Base-by-base conservation (phyloP, 2,888 invertebrate species). In the Amorpha juglandis region DNA sequence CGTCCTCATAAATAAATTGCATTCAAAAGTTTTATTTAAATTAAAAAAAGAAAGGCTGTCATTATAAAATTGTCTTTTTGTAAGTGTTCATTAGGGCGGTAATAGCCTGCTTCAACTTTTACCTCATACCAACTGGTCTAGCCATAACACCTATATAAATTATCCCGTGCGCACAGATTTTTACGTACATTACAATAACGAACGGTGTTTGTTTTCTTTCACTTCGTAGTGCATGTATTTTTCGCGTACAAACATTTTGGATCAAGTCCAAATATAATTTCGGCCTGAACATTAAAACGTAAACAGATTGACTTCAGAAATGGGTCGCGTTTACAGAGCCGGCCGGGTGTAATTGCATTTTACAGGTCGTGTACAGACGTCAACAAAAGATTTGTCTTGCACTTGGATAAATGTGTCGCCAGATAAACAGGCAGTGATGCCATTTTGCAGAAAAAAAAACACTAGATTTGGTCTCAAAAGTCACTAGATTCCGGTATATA, bases 241-340 rank as follows among this genome's bases (percentile, higher is more conserved):
- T 52, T 63, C 33, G 27, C 9, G 51, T 19, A 38, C 35, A 51
- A 63, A 63, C 47, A 19, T 12, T 63, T 66, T 66, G 66, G 66
- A 66, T 8, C 21, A 9, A 42, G 8, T 53, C 66, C 66, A 66
- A 66, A 52, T 27, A 53, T 50, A 62, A 14, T 63, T 45, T 33
- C 47, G 33, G 9, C 33, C 47, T 47, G 51, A 47, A 27, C 47
- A 51, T 51, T 63, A 38, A 58, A 58, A 53, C 51, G 64, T 64
- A 42, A 64, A 53, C 64, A 53, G 52, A 38, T 53, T 42, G 38
- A 64, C 53, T 64, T 27, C 12, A 55, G 52, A 64, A 64, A 52
- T 64, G 53, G 64, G 64, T 64, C 64, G 53, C 42, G 52, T 64
- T 53, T 16, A 58, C 19, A n/a, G 11, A 42, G n/a, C 55, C 16